These are phyloP conservation scores for Mantis religiosa DNA, from an alignment of 2,888 invertebrate genomes.

Conservation along the genomic window DNA sequence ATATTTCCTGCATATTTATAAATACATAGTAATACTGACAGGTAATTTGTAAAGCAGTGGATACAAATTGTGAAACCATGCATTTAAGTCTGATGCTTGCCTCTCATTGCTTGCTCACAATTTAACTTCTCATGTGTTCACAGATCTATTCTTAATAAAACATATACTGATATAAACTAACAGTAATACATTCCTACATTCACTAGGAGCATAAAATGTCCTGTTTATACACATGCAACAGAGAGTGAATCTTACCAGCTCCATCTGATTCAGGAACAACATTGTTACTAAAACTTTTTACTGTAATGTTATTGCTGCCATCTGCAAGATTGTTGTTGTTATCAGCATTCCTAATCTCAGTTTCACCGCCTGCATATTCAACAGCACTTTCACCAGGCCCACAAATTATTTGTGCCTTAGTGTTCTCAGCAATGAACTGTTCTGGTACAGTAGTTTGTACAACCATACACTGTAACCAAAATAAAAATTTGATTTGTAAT, in stretches of 20 bases:
- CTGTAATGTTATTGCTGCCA: not conserved
- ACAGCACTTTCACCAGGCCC: not conserved
- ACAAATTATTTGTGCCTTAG: not conserved
- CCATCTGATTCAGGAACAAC: not conserved
- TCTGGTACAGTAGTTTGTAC: not conserved
- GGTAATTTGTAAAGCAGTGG: too few relatives aligned
- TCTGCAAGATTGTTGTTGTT: not conserved
- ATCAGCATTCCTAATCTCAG: not conserved
- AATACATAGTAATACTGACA: too few relatives aligned
- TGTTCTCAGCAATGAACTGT: not conserved
- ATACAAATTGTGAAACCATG: too few relatives aligned
- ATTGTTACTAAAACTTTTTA: not conserved
- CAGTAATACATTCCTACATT: too few relatives aligned
- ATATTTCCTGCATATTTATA: too few relatives aligned
- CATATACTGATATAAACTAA: too few relatives aligned
- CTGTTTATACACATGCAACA: not conserved
- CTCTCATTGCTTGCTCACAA: too few relatives aligned
- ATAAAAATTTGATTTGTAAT: not conserved
- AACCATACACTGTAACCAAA: not conserved
- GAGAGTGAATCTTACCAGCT: not conserved
- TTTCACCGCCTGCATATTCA: not conserved
- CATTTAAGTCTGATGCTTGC: too few relatives aligned
- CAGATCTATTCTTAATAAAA: too few relatives aligned
- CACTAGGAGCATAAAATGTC: too few relatives aligned
- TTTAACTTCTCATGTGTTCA: too few relatives aligned